These are phyloP conservation scores for Sepiola atlantica DNA, from an alignment of 2,888 invertebrate species.

Conservation along the genomic window DNA sequence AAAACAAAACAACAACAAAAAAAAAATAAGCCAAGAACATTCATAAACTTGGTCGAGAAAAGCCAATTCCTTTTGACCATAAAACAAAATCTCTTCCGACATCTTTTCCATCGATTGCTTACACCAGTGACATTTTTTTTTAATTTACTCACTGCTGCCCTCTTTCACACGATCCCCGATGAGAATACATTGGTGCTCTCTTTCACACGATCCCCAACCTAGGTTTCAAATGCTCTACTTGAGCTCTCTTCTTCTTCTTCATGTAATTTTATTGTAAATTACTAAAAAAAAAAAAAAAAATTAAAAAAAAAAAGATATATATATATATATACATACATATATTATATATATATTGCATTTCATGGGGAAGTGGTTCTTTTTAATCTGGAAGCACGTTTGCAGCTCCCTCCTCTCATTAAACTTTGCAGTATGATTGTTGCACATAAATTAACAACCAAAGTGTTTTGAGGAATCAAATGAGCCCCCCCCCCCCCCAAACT, in stretches of 20 bases:
- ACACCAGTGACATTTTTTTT: not conserved
- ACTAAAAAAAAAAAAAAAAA: not conserved
- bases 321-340: too few relatives aligned
- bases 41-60: not conserved
- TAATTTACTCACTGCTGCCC: not conserved
- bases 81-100: not conserved
- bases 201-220: not conserved
- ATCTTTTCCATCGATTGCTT: not conserved
- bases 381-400: not conserved
- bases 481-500: not conserved
- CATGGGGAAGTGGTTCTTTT: not conserved
- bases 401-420: not conserved
- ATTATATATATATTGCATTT: not conserved
- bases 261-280: not conserved
- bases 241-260: too few relatives aligned
- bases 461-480: constrained; percentile 32
- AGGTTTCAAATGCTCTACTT: not conserved
- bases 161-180: not conserved
- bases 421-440: not conserved
- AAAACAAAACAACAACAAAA: too few relatives aligned
- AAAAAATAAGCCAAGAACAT: too few relatives aligned
- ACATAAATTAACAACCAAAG: not conserved
- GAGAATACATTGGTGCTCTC: not conserved
- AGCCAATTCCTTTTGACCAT: not conserved
- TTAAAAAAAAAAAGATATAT: too few relatives aligned